A percentile compares a stretch with the other conserved stretches of the same genome.
Conservation (phyloP, 2,797 vertebrate genomes). For the Nasua narica region DNA sequence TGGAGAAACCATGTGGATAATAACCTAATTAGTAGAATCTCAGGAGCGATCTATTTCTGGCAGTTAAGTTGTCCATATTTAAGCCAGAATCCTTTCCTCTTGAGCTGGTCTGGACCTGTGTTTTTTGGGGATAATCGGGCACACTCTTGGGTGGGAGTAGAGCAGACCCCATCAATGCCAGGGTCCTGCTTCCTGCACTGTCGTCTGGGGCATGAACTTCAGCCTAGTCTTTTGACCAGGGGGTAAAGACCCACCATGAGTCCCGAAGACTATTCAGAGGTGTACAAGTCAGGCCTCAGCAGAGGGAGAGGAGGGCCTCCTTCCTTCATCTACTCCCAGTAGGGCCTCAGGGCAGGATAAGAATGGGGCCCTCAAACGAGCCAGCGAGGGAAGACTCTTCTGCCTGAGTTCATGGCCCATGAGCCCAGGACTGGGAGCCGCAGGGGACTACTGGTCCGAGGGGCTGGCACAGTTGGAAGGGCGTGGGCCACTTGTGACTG, state of each 20-base stretch:
- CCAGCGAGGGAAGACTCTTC: neutral
- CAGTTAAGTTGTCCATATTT: neutral
- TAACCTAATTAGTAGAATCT: slow-evolving; percentile 12
- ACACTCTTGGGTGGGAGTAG: neutral
- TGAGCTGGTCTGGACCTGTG: neutral
- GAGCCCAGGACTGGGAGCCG: neutral
- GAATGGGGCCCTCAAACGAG: neutral
- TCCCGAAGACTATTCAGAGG: neutral
- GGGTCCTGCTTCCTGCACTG: neutral
- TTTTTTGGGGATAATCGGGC: neutral
- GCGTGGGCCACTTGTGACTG: neutral
- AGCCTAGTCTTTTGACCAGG: neutral
- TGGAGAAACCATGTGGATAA: slow-evolving; percentile 12
- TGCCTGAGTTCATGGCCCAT: neutral
- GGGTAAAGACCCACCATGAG: neutral
- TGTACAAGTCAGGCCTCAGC: neutral
- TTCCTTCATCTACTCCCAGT: neutral
- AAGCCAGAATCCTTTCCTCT: neutral
- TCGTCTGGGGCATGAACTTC: neutral
- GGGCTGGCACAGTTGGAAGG: neutral
- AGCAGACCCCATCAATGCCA: neutral
- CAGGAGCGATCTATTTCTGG: neutral
- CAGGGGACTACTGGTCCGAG: neutral
- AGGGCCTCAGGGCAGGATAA: neutral
- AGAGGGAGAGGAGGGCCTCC: neutral